phyloP scores from a whole-genome alignment of 2,113 vertebrate genomes.

The Tricholaema leucomelas region DNA sequence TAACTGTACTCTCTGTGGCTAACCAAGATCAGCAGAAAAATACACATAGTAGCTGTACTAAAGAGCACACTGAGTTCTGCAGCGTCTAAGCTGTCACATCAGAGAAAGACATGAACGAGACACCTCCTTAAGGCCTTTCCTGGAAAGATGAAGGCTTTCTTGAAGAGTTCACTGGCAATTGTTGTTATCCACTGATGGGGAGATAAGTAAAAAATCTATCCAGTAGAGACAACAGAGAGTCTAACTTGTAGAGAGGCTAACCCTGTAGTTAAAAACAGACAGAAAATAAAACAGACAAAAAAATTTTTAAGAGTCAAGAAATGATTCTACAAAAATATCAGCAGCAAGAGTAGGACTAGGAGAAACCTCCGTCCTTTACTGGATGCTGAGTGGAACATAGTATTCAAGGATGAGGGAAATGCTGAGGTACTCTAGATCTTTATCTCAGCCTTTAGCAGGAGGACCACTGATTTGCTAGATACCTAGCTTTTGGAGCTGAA shows the following conservation, averaged over 20 bases:
- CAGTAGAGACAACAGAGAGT: not conserved
- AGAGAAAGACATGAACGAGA: not conserved
- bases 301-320: no score
- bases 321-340: no score
- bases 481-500: no score
- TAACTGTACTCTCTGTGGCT: not conserved
- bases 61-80: not conserved
- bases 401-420: no score
- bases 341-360: no score
- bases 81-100: not conserved
- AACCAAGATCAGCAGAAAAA: not conserved
- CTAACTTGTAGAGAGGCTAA: not conserved
- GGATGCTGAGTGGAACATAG: no score
- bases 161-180: not conserved
- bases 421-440: no score
- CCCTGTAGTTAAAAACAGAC: not conserved
- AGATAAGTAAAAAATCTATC: not conserved
- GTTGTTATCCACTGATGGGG: not conserved
- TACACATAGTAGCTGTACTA: fast-evolving
- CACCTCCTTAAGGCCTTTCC: not conserved
- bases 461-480: no score
- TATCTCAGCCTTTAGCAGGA: no score
- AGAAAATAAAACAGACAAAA: not conserved
- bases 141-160: not conserved
- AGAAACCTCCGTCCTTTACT: no score